These are phyloP conservation scores for Apolygus lucorum DNA, from an alignment of 1,140 invertebrate genomes.

Conservation along the genomic window DNA sequence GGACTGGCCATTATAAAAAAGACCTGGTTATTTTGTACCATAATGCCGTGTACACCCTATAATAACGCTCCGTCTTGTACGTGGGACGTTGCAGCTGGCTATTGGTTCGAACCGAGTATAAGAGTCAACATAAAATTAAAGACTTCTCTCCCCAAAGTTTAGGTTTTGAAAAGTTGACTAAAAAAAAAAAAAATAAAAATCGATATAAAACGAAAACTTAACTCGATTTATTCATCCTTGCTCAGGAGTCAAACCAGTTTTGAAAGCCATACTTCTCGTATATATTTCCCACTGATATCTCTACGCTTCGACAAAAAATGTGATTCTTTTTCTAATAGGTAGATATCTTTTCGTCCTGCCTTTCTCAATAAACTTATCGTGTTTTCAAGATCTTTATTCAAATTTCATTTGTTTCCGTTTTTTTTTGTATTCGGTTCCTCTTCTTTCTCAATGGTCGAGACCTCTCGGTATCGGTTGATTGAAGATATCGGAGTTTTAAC, in stretches of 20 bases:
- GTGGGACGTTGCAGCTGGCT: not conserved
- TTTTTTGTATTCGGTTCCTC: not conserved
- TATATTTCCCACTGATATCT: not conserved
- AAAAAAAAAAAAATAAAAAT: not conserved
- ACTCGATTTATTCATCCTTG: not conserved
- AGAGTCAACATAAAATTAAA: not conserved
- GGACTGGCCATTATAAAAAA: too few relatives aligned
- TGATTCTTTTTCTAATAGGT: not conserved
- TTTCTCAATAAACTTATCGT: not conserved
- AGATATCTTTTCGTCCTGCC: not conserved
- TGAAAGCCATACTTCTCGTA: not conserved
- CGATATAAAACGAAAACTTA: not conserved
- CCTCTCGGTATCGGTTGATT: too few relatives aligned
- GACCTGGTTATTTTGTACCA: too few relatives aligned
- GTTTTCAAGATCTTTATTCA: not conserved
- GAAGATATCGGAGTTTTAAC: too few relatives aligned
- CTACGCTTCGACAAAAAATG: not conserved
- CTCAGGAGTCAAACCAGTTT: not conserved
- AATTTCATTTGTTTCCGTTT: not conserved
- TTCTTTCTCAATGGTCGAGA: too few relatives aligned
- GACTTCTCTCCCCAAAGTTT: not conserved
- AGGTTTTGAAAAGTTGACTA: not conserved
- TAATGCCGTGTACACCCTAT: not conserved
- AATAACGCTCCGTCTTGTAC: not conserved
- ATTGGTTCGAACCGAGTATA: not conserved